A percentile compares a stretch with the other conserved stretches of the same genome.
Conservation (phyloP, 2,797 vertebrate species). For the Enteromius mattozi region DNA sequence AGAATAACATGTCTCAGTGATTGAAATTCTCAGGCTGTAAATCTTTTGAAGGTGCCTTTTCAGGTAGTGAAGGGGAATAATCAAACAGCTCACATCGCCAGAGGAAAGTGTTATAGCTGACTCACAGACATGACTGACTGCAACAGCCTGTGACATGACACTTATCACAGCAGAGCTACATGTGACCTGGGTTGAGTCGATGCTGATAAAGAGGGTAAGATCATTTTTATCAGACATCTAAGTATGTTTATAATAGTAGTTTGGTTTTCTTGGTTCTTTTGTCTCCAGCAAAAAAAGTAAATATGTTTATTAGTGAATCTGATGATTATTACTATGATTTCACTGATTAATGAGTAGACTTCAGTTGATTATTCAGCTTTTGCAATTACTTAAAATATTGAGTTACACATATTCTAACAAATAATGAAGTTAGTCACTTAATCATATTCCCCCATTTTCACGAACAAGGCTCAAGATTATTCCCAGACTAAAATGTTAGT, state of each 20-base stretch:
- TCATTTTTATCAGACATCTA: background rate
- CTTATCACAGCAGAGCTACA: slow-evolving; percentile 21
- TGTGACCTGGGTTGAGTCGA: background rate
- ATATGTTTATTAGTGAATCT: too few relatives aligned
- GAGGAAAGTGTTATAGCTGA: slow-evolving; percentile 18
- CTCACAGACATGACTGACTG: slow-evolving; percentile 5
- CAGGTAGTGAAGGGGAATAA: slow-evolving; percentile 12
- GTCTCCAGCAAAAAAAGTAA: too few relatives aligned
- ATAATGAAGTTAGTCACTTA: too few relatives aligned
- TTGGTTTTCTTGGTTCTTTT: background rate
- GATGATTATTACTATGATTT: too few relatives aligned
- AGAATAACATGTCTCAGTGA: slow-evolving; percentile 9
- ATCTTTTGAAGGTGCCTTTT: slow-evolving; percentile 24
- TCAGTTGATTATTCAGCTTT: too few relatives aligned
- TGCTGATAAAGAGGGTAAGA: background rate
- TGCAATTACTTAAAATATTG: background rate
- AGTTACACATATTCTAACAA: background rate
- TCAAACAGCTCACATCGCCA: background rate
- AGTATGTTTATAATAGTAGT: background rate
- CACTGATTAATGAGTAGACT: too few relatives aligned
- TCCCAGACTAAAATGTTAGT: too few relatives aligned
- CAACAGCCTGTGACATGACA: background rate
- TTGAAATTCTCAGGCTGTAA: slow-evolving; percentile 16
- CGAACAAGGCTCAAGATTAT: too few relatives aligned
- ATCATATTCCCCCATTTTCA: too few relatives aligned